These are phyloP conservation scores for Tamandua tetradactyla DNA, from an alignment of 2,797 vertebrate genomes.

Conservation along the genomic window DNA sequence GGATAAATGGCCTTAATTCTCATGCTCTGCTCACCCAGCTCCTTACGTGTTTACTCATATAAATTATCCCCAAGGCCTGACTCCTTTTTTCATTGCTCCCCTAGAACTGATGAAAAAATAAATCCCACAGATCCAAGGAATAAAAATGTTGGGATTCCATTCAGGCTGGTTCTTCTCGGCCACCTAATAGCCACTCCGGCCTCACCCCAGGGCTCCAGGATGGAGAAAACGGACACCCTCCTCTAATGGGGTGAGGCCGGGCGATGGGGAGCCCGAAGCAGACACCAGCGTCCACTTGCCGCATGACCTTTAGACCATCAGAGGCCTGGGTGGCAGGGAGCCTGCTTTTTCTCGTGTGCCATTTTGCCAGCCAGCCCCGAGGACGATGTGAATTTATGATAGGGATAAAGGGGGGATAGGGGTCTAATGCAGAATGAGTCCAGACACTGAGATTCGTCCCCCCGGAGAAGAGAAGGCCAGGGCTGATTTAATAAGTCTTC, in stretches of 20 bases:
- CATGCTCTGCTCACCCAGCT: conserved; percentile 61
- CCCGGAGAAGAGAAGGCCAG: not conserved
- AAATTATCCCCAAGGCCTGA: conserved; percentile 75
- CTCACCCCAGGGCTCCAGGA: not conserved
- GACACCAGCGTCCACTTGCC: not conserved
- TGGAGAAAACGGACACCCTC: not conserved
- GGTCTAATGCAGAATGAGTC: no score
- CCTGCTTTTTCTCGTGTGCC: not conserved
- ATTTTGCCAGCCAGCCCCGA: not conserved
- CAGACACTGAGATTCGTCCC: not conserved
- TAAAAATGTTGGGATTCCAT: conserved; percentile 68
- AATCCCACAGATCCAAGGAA: conserved; percentile 72
- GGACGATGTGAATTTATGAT: rapidly evolving
- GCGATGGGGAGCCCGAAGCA: rapidly evolving
- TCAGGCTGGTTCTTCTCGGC: not conserved
- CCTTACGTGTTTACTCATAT: conserved; percentile 66
- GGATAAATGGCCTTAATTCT: conserved; percentile 75
- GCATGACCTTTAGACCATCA: not conserved
- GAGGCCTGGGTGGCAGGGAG: not conserved
- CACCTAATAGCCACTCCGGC: not conserved
- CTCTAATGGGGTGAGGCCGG: not conserved
- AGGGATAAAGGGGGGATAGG: not conserved
- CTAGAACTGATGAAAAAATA: conserved; percentile 76
- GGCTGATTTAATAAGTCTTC: not conserved
- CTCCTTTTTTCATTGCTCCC: conserved; percentile 71